These are phyloP conservation scores for Hydropsyche betteni DNA, from an alignment of 2,888 invertebrate genomes.

Conservation along the genomic window DNA sequence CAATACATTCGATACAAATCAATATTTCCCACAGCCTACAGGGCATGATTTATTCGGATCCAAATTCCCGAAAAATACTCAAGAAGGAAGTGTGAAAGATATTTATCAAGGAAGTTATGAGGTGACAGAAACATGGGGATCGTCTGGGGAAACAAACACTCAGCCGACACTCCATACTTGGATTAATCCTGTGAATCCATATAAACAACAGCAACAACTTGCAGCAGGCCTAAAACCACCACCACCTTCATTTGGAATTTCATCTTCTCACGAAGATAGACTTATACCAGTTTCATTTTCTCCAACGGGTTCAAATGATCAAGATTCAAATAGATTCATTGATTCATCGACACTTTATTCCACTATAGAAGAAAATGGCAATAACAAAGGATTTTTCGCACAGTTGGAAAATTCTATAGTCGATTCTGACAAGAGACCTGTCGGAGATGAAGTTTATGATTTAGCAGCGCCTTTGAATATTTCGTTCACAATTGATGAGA, in stretches of 20 bases:
- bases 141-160: constrained; percentile 56
- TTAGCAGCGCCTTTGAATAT: constrained; percentile 43
- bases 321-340: constrained; percentile 13
- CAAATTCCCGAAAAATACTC: constrained; percentile 52
- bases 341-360: constrained; percentile 48
- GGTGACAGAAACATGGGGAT: constrained; percentile 61
- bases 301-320: constrained; percentile 40
- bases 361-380: constrained; percentile 45
- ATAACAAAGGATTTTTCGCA: constrained; percentile 40
- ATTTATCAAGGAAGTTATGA: constrained; percentile 60
- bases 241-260: constrained; percentile 60
- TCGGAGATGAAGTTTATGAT: constrained; percentile 57
- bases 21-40: constrained; percentile 55
- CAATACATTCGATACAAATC: constrained; percentile 57
- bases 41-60: constrained; percentile 49
- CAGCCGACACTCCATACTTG: constrained; percentile 60
- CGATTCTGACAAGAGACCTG: constrained; percentile 62
- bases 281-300: constrained; percentile 42
- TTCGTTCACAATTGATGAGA: constrained; percentile 4
- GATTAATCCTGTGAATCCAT: constrained; percentile 53
- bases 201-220: constrained; percentile 55
- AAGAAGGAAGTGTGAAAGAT: constrained; percentile 44
- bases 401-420: constrained; percentile 54
- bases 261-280: constrained; percentile 56
- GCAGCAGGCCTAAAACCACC: constrained; percentile 56